Evolutionary conservation across 2,113 vertebrate species (phyloP).

Genomic region (Tachysurus vachellii): DNA sequence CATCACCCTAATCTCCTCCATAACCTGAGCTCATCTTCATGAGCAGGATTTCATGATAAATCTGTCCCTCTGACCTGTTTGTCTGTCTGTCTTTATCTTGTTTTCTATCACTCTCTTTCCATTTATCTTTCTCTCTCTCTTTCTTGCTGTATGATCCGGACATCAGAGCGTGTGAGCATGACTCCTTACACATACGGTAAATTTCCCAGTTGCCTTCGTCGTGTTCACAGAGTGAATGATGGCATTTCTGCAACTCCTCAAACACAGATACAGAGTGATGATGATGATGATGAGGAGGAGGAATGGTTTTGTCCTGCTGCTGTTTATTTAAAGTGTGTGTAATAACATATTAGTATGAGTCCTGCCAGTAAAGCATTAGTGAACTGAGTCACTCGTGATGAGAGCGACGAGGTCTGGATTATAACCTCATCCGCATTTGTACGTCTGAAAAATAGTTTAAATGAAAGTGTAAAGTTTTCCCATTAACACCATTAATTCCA

Average conservation of each 20-base stretch:
- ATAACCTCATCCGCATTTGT: too few relatives aligned
- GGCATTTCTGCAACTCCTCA: conserved; percentile 50
- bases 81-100: not conserved
- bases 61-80: not conserved
- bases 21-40: not conserved
- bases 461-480: not conserved
- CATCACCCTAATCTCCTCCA: not conserved
- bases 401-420: not conserved
- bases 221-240: conserved; percentile 49
- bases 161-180: conserved; percentile 56
- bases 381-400: not conserved
- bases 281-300: conserved; percentile 8
- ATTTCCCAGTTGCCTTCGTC: conserved; percentile 58
- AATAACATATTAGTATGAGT: not conserved
- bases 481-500: not conserved
- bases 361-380: not conserved
- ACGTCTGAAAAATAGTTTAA: not conserved
- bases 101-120: not conserved
- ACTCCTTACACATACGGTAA: conserved; percentile 57
- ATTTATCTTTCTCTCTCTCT: not conserved
- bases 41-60: not conserved
- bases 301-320: not conserved
- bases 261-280: not conserved
- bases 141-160: conserved; percentile 64
- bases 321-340: not conserved